phyloP scores from a whole-genome alignment of 1,140 invertebrate genomes.

The Oppia nitens region DNA sequence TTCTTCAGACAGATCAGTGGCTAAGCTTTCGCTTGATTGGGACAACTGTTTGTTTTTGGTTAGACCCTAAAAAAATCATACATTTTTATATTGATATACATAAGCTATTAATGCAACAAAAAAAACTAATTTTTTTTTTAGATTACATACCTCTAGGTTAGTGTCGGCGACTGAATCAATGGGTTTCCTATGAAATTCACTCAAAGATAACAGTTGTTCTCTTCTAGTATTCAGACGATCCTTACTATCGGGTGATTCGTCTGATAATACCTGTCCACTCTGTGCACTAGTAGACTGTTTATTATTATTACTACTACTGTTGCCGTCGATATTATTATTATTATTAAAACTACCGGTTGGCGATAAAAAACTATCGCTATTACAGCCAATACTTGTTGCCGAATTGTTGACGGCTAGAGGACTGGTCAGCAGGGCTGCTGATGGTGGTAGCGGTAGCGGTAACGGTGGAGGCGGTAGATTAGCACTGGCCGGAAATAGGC shows the following conservation, averaged over 20 bases:
- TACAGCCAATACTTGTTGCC: too few relatives aligned
- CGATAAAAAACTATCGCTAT: too few relatives aligned
- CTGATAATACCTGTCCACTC: too few relatives aligned
- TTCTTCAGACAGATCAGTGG: too few relatives aligned
- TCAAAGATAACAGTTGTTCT: too few relatives aligned
- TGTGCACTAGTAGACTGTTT: not conserved
- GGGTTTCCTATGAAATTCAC: not conserved
- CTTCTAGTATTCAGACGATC: too few relatives aligned
- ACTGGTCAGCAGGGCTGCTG: too few relatives aligned
- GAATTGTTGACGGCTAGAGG: too few relatives aligned
- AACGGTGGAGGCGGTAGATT: not conserved
- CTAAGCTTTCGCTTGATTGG: not conserved
- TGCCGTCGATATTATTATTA: conserved; percentile 13
- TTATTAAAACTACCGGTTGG: too few relatives aligned
- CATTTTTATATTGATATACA: not conserved
- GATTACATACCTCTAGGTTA: not conserved
- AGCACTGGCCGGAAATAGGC: conserved; percentile 20
- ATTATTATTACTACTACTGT: not conserved
- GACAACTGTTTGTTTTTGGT: not conserved
- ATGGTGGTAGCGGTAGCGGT: not conserved
- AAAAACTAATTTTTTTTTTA: not conserved
- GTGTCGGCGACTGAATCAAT: not conserved
- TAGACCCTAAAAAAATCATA: not conserved
- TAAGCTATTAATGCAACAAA: not conserved
- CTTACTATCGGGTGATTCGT: too few relatives aligned